Evolutionary conservation across 2,113 vertebrate genomes (phyloP).

Genomic region (Cochlearius cochlearius): DNA sequence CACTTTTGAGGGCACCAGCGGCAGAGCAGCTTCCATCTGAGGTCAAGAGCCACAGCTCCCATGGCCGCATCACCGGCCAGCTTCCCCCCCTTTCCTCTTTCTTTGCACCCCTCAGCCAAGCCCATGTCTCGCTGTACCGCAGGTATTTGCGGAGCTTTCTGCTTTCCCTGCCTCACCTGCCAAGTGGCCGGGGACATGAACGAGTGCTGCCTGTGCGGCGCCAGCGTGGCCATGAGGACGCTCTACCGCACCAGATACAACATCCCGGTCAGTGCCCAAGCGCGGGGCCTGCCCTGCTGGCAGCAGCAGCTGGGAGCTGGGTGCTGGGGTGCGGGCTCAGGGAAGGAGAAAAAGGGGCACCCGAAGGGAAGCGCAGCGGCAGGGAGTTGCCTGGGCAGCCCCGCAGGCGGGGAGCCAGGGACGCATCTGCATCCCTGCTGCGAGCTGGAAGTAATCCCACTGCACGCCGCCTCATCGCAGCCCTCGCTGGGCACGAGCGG

Average conservation of each 20-base stretch:
- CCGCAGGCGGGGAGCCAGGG: not conserved
- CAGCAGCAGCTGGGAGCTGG: fast-evolving
- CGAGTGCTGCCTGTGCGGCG: constrained; percentile 81
- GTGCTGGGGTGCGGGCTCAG: not conserved
- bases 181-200: constrained; percentile 78
- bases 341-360: not conserved
- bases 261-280: constrained; percentile 71
- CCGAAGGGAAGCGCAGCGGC: fast-evolving
- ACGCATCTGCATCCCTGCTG: not conserved
- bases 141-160: constrained; percentile 77
- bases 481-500: not conserved
- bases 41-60: not conserved
- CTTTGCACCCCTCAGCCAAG: not conserved
- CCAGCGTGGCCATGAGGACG: constrained; percentile 73
- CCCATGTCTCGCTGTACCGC: fast-evolving
- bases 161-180: constrained; percentile 65
- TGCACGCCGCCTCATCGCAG: fast-evolving
- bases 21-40: not conserved
- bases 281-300: fast-evolving
- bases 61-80: fast-evolving
- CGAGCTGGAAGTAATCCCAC: not conserved
- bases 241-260: constrained; percentile 85
- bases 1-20: not conserved
- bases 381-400: not conserved
- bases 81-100: not conserved